Percentiles rank a stretch among this genome's conserved stretches.
phyloP scores from a whole-genome alignment of 2,888 invertebrate species.

The Nymphalis polychloros region DNA sequence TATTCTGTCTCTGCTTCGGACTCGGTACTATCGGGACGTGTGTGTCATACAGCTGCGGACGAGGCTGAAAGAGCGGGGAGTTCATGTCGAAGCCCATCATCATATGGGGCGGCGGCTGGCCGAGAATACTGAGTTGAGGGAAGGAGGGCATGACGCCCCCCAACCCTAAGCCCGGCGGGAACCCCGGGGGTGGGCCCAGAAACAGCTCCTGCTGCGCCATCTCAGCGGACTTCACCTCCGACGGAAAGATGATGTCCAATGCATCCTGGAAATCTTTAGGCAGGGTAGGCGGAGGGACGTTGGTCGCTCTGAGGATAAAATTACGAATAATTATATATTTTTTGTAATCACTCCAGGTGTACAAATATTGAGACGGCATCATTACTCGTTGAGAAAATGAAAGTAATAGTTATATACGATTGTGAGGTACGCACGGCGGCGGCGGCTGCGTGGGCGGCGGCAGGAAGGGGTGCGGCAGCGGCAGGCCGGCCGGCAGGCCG shows the following conservation, averaged over 20 bases:
- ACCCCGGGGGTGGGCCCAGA: slow-evolving; percentile 37
- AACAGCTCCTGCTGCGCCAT: slow-evolving; percentile 43
- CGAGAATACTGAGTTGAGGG: slow-evolving; percentile 44
- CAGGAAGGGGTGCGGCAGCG: not conserved
- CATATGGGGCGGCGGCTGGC: slow-evolving; percentile 46
- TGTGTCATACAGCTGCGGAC: slow-evolving; percentile 66
- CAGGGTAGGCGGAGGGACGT: slow-evolving; percentile 50
- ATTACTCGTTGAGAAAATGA: too few relatives aligned
- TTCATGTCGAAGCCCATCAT: slow-evolving; percentile 72
- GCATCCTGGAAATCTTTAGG: slow-evolving; percentile 86
- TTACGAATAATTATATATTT: not conserved
- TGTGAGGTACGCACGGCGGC: not conserved
- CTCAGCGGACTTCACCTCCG: slow-evolving; percentile 53
- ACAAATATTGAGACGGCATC: too few relatives aligned
- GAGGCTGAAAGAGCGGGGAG: slow-evolving; percentile 54
- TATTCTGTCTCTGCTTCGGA: slow-evolving; percentile 14
- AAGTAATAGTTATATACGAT: too few relatives aligned
- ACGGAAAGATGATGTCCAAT: slow-evolving; percentile 84
- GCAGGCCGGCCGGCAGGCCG: slow-evolving; percentile 33
- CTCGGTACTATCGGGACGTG: slow-evolving; percentile 63
- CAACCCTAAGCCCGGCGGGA: slow-evolving; percentile 43
- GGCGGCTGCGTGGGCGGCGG: not conserved
- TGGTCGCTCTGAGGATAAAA: slow-evolving; percentile 27
- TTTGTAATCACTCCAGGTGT: too few relatives aligned
- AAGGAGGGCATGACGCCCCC: slow-evolving; percentile 49